These are phyloP conservation scores for Drosophila bifasciata DNA, from an alignment of 1,140 invertebrate genomes.

Conservation along the genomic window DNA sequence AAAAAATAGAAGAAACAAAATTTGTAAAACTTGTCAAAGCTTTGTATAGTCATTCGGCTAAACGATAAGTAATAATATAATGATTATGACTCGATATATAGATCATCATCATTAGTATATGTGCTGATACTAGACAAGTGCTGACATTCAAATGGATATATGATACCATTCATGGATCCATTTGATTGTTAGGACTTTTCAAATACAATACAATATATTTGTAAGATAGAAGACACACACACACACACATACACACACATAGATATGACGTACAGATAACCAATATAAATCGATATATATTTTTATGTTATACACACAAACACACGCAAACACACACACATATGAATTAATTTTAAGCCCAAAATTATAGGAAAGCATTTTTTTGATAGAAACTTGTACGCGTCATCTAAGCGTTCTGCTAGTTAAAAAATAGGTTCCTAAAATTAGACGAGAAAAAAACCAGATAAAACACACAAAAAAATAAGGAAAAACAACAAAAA, in stretches of 20 bases:
- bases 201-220: constrained; percentile 19
- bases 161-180: neutral
- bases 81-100: constrained; percentile 22
- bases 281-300: constrained; percentile 55
- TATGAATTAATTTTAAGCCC: constrained; percentile 76
- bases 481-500: constrained; percentile 36
- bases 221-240: constrained; percentile 22
- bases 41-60: constrained; percentile 54
- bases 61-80: constrained; percentile 35
- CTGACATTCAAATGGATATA: constrained; percentile 8
- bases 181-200: constrained; percentile 13
- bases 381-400: constrained; percentile 67
- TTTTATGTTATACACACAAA: constrained; percentile 67
- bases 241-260: constrained; percentile 16
- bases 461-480: constrained; percentile 21
- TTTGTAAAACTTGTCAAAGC: constrained; percentile 39
- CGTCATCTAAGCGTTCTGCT: constrained; percentile 59
- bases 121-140: constrained; percentile 1
- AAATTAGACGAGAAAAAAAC: constrained; percentile 38
- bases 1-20: constrained; percentile 32
- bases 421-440: constrained; percentile 81
- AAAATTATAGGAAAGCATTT: constrained; percentile 73
- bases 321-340: constrained; percentile 17
- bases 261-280: constrained; percentile 13
- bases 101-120: constrained; percentile 5